A percentile compares a stretch with the other conserved stretches of the same genome.
Evolutionary conservation across 1,140 invertebrate genomes (phyloP).

Genomic region (Brachystomella parvula): DNA sequence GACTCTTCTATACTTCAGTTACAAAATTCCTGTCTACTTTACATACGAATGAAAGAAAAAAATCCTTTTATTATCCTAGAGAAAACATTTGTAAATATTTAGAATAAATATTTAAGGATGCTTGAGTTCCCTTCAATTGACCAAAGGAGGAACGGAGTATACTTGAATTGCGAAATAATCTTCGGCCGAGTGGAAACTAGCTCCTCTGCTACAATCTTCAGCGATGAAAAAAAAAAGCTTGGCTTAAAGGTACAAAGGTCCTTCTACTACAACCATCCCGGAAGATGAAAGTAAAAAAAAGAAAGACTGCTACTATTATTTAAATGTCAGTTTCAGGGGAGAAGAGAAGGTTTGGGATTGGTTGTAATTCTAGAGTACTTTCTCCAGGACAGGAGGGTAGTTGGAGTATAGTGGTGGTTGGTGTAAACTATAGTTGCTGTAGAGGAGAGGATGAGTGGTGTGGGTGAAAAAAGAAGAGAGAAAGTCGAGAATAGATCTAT

Average conservation of each 20-base stretch:
- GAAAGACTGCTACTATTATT: background rate
- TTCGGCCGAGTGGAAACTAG: background rate
- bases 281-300: too few relatives aligned
- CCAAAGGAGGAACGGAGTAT: too few relatives aligned
- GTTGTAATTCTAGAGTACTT: background rate
- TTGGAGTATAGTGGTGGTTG: too few relatives aligned
- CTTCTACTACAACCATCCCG: background rate
- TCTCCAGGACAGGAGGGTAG: background rate
- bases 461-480: background rate
- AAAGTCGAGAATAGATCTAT: conserved; percentile 1
- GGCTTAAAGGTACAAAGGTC: background rate
- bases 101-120: background rate
- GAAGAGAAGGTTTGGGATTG: too few relatives aligned
- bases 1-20: too few relatives aligned
- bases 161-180: background rate
- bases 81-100: too few relatives aligned
- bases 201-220: background rate
- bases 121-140: background rate
- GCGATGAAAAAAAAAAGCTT: background rate
- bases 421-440: too few relatives aligned
- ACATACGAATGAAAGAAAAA: too few relatives aligned
- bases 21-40: too few relatives aligned
- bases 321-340: background rate
- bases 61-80: too few relatives aligned
- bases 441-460: background rate